Base-by-base conservation (phyloP, 2,113 vertebrate genomes). In the Notothenia coriiceps region DNA sequence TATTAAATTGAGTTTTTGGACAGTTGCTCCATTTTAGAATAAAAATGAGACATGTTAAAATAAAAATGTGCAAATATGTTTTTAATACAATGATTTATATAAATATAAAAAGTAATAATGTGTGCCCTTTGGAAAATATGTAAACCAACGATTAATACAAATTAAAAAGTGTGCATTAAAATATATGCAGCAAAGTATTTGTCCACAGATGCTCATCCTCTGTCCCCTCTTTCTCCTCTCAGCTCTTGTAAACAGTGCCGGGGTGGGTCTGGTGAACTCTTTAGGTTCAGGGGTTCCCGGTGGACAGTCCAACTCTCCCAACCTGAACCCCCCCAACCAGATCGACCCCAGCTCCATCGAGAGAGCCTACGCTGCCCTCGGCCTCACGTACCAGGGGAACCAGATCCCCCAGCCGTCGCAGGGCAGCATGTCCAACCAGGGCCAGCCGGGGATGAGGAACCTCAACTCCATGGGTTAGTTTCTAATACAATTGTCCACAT, bases 341-440 rank as follows among this genome's bases (percentile, higher is more conserved):
- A 99, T 99, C 74, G 98, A 99, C 89, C 98, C 98, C 69, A 98
- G 98, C 90, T 99, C 98, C 62, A 99, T 99, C 60, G 98, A 99
- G 91, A 94, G 98, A 82, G 98, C 98, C 40, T 99, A 99, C 0
- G 98, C 98, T 44, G 98, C 98, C 6, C 96, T 99, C 0, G 98
- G 98, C 59, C 96, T 99, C 52, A 97, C 98, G 50, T 99, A 99
- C 93, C 97, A 98, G 92, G 97, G 97, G 63, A 98, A 95, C 91
- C 98, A 98, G 94, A 96, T 97, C 86, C 94, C 96, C n/a, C 94
- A 95, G 0, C 68, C 83, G 2, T 80, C 96, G 7, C 97, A 97
- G 89, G 89, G 95, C 57, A 95, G 95, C 90, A 81, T 94, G 79
- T 69, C 90, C 35, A 83, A 81, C 82, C 91, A 96, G 85, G 94